These are phyloP conservation scores for Xiphophorus couchianus DNA, from an alignment of 2,113 vertebrate species.

Conservation along the genomic window DNA sequence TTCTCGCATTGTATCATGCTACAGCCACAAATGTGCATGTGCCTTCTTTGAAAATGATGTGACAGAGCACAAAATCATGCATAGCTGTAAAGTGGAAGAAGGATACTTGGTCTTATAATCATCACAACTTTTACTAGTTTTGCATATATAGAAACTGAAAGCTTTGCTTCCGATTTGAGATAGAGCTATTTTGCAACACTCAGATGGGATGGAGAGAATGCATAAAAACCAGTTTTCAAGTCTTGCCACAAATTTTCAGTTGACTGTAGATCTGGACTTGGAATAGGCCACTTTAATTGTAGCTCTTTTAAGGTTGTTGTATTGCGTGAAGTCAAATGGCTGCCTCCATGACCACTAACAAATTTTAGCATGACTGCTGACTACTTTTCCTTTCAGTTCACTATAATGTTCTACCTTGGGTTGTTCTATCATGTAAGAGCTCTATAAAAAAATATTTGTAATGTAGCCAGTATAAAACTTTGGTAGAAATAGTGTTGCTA, in stretches of 20 bases:
- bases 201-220: not conserved
- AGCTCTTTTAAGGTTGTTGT: not conserved
- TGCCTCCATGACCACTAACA: not conserved
- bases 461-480: too few species aligned
- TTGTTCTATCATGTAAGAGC: too few species aligned
- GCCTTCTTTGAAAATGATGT: not conserved
- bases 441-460: too few species aligned
- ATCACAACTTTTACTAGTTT: not conserved
- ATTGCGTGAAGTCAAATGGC: not conserved
- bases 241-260: not conserved
- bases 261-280: not conserved
- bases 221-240: not conserved
- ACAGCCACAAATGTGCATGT: not conserved
- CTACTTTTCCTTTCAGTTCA: not conserved
- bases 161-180: not conserved
- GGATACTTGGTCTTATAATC: too few species aligned
- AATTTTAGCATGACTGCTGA: not conserved
- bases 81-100: not conserved
- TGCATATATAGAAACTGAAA: not conserved
- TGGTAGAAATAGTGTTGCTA: too few species aligned
- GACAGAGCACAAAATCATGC: not conserved
- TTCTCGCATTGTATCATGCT: not conserved
- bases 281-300: not conserved
- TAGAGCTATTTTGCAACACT: not conserved
- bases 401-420: too few species aligned